A percentile compares a stretch with the other conserved stretches of the same genome.
Evolutionary conservation across 2,113 vertebrate species (phyloP).

Genomic region (Daboia siamensis): DNA sequence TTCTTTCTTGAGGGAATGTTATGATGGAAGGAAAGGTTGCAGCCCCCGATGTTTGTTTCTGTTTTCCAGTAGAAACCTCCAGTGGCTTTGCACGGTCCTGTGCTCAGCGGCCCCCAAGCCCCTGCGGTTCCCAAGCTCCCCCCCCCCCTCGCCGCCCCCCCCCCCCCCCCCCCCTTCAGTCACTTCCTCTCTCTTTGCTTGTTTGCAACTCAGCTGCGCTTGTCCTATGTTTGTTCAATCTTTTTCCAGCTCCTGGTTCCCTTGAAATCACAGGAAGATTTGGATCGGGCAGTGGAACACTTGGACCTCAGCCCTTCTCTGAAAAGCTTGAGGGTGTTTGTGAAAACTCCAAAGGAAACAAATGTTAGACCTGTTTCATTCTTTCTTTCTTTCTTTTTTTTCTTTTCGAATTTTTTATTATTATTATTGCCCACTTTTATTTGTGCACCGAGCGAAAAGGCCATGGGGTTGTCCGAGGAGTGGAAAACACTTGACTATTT

Average conservation of each 20-base stretch:
- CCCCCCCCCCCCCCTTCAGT: not conserved
- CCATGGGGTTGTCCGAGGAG: slow-evolving; percentile 30
- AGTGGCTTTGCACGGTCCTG: slow-evolving; percentile 14
- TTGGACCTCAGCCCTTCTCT: slow-evolving; percentile 74
- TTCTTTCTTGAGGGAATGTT: slow-evolving; percentile 31
- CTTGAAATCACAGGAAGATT: slow-evolving; percentile 87
- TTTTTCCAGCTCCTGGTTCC: slow-evolving; percentile 77
- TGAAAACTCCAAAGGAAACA: slow-evolving; percentile 84
- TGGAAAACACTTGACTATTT: slow-evolving; percentile 26
- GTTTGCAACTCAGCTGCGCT: slow-evolving; percentile 37
- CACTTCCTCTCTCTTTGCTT: slow-evolving; percentile 45
- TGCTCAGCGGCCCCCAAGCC: rapidly evolving
- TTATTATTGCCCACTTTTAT: not conserved
- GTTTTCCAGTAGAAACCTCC: slow-evolving; percentile 11
- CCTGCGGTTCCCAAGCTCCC: slow-evolving; percentile 18
- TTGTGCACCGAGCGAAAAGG: not conserved
- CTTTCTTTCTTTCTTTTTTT: not conserved
- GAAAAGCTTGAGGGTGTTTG: slow-evolving; percentile 81
- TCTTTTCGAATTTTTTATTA: slow-evolving; percentile 15
- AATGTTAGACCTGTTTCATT: slow-evolving; percentile 70
- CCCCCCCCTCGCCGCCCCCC: no score
- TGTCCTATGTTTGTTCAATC: slow-evolving; percentile 54
- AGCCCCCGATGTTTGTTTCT: not conserved
- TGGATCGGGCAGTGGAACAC: slow-evolving; percentile 80
- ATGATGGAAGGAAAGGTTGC: slow-evolving; percentile 41